Evolutionary conservation across 2,113 vertebrate species (phyloP), one percentile per base, ranked within the genome.

Genomic region (Mellivora capensis): DNA sequence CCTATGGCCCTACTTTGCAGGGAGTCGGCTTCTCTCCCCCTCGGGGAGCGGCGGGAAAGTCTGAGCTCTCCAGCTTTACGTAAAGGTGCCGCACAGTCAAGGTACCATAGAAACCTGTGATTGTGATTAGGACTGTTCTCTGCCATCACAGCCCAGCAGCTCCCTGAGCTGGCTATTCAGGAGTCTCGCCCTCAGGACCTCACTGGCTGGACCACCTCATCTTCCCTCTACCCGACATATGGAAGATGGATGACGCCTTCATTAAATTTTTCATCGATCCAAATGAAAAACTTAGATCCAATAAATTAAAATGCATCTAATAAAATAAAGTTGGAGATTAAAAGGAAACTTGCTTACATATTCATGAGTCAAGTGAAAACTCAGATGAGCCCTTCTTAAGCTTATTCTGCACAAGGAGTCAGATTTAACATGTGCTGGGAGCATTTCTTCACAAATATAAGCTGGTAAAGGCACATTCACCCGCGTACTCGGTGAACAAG

Each of bases 281-380:
- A 25, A 80, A 59, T 1, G 7, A 87, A 93, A 93, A 91, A 31
- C 21, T 77, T 61, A n/a, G 67, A 37, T 64, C 89, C 90, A 96
- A 91, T 71, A 93, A 97, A 89, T 90, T 34, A 93, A 97, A 96
- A 81, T 64, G 71, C 62, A 57, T 76, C 94, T 95, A 96, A 91
- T 97, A 90, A 94, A 94, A 91, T 95, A 94, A 97, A 94, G 89
- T 64, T 74, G 84, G 96, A 93, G 83, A 95, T 97, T 87, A 92
- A 96, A 95, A 93, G 95, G 87, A 93, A 93, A 79, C 80, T 69
- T n/a, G 21, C 79, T 93, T 96, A 91, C 94, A 97, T 97, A 97
- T 97, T 94, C 97, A 98, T 94, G 96, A 98, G 39, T 52, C 44
- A 14, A 25, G 21, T 59, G 86, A 79, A 85, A 76, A 76, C 77